Base-by-base conservation (phyloP, 2,113 vertebrate genomes). In the Eolophus roseicapilla region DNA sequence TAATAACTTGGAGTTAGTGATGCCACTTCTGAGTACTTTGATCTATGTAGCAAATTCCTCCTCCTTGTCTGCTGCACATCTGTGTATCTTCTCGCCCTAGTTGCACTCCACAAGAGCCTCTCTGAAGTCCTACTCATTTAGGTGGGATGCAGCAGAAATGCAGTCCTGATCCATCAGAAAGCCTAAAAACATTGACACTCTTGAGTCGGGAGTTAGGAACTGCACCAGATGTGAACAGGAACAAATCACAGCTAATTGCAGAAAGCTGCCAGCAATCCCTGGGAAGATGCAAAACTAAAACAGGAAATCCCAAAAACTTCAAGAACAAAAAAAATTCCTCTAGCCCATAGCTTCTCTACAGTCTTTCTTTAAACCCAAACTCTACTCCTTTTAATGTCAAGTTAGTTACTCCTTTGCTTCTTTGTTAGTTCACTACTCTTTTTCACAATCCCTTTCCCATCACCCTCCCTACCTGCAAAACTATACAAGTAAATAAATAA, bases 401-500 rank as follows among this genome's bases (percentile, higher is more conserved):
- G 18, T 60, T 86, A 70, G 12, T 23, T 63, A 53, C 3, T 3
- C 8, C 31, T 93, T 64, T 52, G 2, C 9, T 82, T 55, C 55
- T 79, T 69, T 55, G 47, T 5, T 70, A 17, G 21, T 24, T 59
- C 21, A n/a, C 5, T 39, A 4, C 14, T 12, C n/a, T 69, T 94
- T 90, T 86, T 10, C 27, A 46, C 29, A 84, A 64, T 57, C 33
- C 16, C 24, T 73, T 79, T 92, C 47, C 41, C 49, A 41, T 79
- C 28, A 20, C 68, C 35, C 37, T 85, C n/a, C 7, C 68, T 73
- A 85, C 35, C 27, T 79, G 37, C 29, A 69, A 90, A 81, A 69
- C 24, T 29, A 44, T 20, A 52, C 5, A 13, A 73, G 39, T 35
- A 75, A 90, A 94, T 92, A 96, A 96, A 96, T 65, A 90, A 93